Evolutionary conservation across 2,797 vertebrate species (phyloP).

Genomic region (Dipus sagitta): DNA sequence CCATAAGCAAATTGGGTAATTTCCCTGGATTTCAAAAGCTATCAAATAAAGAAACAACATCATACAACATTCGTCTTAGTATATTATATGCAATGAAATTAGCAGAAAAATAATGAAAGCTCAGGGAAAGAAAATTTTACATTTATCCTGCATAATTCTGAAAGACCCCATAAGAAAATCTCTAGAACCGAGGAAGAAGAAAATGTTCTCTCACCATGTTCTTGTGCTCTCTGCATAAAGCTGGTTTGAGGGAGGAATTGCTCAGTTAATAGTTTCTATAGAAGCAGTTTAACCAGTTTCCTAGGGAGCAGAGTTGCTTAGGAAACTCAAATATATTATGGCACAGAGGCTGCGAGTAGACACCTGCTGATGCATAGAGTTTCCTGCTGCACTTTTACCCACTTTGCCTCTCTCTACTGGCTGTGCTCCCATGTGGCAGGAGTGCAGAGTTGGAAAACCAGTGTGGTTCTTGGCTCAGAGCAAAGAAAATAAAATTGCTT

Average conservation of each 20-base stretch:
- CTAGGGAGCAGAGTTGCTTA: conserved; percentile 79
- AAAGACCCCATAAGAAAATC: conserved; percentile 61
- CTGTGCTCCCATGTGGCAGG: conserved; percentile 60
- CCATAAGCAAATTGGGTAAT: conserved; percentile 47
- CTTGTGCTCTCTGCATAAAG: conserved; percentile 51
- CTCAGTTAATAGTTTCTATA: conserved; percentile 77
- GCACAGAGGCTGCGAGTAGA: conserved; percentile 51
- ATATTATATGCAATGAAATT: conserved; percentile 30
- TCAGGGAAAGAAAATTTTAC: background rate
- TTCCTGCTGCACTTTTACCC: conserved; percentile 61
- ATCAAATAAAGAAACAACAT: conserved; percentile 15
- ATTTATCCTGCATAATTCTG: conserved; percentile 25
- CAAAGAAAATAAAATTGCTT: conserved; percentile 51
- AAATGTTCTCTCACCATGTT: conserved; percentile 54
- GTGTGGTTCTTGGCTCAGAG: conserved; percentile 49
- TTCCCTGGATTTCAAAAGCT: conserved; percentile 2
- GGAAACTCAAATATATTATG: conserved; percentile 72
- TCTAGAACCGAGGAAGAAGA: conserved; percentile 11
- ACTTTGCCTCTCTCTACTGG: conserved; percentile 49
- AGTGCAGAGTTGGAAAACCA: conserved; percentile 55
- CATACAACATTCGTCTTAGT: background rate
- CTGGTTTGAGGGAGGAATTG: conserved; percentile 66
- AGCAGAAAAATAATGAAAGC: conserved; percentile 48
- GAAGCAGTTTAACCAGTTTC: conserved; percentile 80
- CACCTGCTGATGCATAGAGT: conserved; percentile 53